Evolutionary conservation across 2,113 vertebrate species (phyloP), one percentile per base, ranked within the genome.

Genomic region (Dicentrarchus labrax): DNA sequence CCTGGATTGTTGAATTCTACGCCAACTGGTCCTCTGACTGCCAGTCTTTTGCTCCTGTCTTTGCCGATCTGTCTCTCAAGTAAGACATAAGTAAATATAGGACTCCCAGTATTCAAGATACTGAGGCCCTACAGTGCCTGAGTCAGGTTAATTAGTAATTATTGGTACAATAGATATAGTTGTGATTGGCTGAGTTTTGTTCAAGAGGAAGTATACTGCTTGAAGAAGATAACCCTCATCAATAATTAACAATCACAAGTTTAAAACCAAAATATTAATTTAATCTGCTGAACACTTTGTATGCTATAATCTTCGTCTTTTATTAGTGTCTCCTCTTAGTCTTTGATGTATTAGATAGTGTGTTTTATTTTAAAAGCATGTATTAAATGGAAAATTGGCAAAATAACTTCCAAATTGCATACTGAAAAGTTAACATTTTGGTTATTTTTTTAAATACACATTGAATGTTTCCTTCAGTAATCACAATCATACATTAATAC

Each of bases 11-110:
- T 0, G 98, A 99, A 91, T 98, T 98, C 91, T 99, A 98, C 0
- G 97, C 98, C 83, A 99, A 99, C 86, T 99, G 98, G 98, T 98
- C 98, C 24, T 96, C 96, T 0, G 98, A 99, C 76, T 99, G 98
- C 90, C 98, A 99, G 85, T 97, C 97, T 1, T 99, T 99, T 0
- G 97, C 98, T 10, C 96, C 98, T 0, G 93, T 99, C 87, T 99
- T 97, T 0, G 97, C 98, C 0, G 96, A 98, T 64, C 96, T 99
- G 19, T 99, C 98, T 38, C 96, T 99, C 67, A 99, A 97, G 98
- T 99, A 93, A 89, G 93, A 56, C 10, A 67, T 19, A 4, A 47
- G 41, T 39, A 41, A 30, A 65, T 2, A 8, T 0, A 53, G 38
- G 11, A 16, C 22, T 1, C 4, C 17, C 2, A 36, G 68, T 45